Percentiles rank a stretch among this genome's conserved stretches.
Conservation (phyloP, 2,797 vertebrate species). For the Cyprinodon diabolis region DNA sequence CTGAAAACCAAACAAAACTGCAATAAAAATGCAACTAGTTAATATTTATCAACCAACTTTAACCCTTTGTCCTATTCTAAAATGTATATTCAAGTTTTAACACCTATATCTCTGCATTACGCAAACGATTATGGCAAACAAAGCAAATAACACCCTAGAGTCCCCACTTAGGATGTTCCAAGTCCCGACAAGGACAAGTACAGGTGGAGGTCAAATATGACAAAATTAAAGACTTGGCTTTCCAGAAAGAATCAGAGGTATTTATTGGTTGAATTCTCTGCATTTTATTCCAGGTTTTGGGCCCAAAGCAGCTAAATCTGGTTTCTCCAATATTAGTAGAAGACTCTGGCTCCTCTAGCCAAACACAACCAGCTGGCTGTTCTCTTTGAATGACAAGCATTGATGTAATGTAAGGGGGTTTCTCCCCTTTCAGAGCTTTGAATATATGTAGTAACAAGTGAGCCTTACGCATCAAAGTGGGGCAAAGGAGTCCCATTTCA, state of each 20-base stretch:
- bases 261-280: background rate
- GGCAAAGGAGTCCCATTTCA: background rate
- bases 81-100: background rate
- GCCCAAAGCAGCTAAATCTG: background rate
- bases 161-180: background rate
- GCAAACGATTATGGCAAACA: background rate
- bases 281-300: slow-evolving; percentile 2
- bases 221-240: background rate
- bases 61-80: background rate
- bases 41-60: background rate
- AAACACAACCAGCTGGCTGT: too few relatives aligned
- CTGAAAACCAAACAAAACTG: background rate
- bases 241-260: background rate
- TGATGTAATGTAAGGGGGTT: slow-evolving; percentile 6
- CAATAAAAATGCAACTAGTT: background rate
- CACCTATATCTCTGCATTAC: background rate
- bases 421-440: background rate
- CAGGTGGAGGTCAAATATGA: background rate
- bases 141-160: background rate
- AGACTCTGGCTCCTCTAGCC: background rate
- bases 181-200: background rate
- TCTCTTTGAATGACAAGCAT: background rate
- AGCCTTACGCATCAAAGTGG: background rate
- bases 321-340: background rate
- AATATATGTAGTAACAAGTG: background rate